phyloP scores from a whole-genome alignment of 2,113 vertebrate genomes.

The Heptranchias perlo region DNA sequence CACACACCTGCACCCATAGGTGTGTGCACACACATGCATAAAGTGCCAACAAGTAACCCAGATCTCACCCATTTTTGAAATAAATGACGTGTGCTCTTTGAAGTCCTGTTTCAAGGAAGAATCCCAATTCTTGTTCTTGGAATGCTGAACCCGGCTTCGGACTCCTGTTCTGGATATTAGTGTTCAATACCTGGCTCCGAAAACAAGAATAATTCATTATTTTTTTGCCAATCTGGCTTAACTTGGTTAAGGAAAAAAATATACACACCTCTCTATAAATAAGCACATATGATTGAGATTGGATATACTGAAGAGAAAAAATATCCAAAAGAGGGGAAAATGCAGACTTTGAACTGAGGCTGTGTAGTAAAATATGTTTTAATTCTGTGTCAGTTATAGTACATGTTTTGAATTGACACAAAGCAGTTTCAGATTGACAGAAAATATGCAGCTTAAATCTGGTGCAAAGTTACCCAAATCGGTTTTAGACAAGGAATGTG shows the following conservation, averaged over 20 bases:
- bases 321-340: background rate
- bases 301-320: background rate
- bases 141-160: conserved; percentile 85
- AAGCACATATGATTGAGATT: background rate
- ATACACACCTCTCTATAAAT: background rate
- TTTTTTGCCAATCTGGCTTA: background rate
- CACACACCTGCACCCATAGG: background rate
- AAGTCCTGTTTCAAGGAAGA: conserved; percentile 94
- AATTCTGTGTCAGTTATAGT: background rate
- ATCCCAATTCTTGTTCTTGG: conserved; percentile 93
- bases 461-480: background rate
- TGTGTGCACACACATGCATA: background rate
- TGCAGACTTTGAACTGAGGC: background rate
- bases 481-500: background rate
- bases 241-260: background rate
- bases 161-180: conserved; percentile 91
- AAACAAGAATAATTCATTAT: background rate
- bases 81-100: conserved; percentile 96
- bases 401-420: background rate
- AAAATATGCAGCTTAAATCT: background rate
- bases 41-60: too few species aligned
- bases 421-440: background rate
- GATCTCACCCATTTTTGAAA: conserved; percentile 91
- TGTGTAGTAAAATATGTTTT: background rate
- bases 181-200: conserved; percentile 67